phyloP scores from a whole-genome alignment of 2,797 vertebrate genomes.

The Sparidentex hasta region DNA sequence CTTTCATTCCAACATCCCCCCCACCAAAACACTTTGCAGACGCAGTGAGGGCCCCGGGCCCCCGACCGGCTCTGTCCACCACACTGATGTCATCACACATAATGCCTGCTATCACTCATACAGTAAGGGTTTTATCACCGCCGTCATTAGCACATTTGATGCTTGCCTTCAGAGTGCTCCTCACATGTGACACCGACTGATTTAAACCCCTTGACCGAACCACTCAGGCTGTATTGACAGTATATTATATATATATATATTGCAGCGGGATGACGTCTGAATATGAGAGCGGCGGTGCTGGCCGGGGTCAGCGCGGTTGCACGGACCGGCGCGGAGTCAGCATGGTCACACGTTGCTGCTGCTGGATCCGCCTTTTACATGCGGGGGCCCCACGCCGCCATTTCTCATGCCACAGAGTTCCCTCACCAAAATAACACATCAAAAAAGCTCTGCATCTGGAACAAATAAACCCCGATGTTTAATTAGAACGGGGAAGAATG shows the following conservation, averaged over 20 bases:
- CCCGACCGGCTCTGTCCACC: slow-evolving; percentile 23
- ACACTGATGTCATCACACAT: slow-evolving; percentile 61
- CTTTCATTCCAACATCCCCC: slow-evolving; percentile 62
- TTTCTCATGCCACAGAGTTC: slow-evolving; percentile 74
- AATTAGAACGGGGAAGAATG: slow-evolving; percentile 88
- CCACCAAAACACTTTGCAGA: slow-evolving; percentile 51
- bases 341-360: slow-evolving; percentile 47
- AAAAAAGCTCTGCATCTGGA: slow-evolving; percentile 87
- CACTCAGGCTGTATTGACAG: slow-evolving; percentile 18
- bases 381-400: slow-evolving; percentile 25
- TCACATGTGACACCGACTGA: slow-evolving; percentile 55
- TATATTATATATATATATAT: too few species aligned
- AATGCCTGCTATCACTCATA: slow-evolving; percentile 57
- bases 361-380: slow-evolving; percentile 50
- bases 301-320: slow-evolving; percentile 45
- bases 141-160: slow-evolving; percentile 64
- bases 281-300: slow-evolving; percentile 47
- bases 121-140: slow-evolving; percentile 56
- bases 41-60: slow-evolving; percentile 27
- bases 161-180: slow-evolving; percentile 48
- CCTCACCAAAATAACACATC: slow-evolving; percentile 81
- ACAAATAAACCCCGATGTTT: slow-evolving; percentile 87
- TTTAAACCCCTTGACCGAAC: slow-evolving; percentile 41
- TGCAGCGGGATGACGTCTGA: slow-evolving; percentile 65
- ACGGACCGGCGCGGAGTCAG: slow-evolving; percentile 51